Base-by-base conservation (phyloP, 2,113 vertebrate genomes). In the Callospermophilus lateralis region DNA sequence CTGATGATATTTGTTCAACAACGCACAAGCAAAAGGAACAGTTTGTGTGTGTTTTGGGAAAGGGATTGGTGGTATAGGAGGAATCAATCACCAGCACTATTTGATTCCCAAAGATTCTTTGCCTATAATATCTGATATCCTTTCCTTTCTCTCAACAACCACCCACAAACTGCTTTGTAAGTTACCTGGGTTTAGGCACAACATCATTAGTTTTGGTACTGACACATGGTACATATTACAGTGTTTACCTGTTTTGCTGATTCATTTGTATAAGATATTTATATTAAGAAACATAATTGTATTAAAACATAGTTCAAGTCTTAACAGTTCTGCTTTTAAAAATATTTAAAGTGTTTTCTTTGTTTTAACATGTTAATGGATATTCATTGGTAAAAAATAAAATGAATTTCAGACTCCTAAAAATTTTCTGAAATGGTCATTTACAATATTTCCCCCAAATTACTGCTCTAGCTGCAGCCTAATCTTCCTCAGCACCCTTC, bases 251-350 rank as follows among this genome's bases (percentile, higher is more conserved):
- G 13, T 80, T 94, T 86, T 86, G 22, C 8, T 51, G 51, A 73
- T 77, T 58, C 55, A 16, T 92, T 81, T 83, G 22, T 77, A 61
- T 3, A 67, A 80, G 3, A 37, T 34, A 83, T 67, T 90, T 42
- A 86, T 90, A 42, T 67, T 93, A 85, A 92, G 79, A 95, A 83
- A 32, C n/a, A 24, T 55, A 67, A 68, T 68, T 95, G 26, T 32
- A 67, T 67, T 51, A 73, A 84, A 79, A 28, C 19, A 37, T 37
- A 58, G 51, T 39, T 84, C 19, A 84, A 74, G 9, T 53, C 28
- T 55, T 72, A 20, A 42, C 48, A 76, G 20, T 77, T 53, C 4
- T 67, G 17, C 24, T 90, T 93, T 87, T 78, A 22, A 79, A 87
- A 87, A 48, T 26, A 73, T 42, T 61, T 85, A 51, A 90, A 68